Evolutionary conservation across 2,113 vertebrate species (phyloP), one percentile per base, ranked within the genome.

Genomic region (Aspiorhynchus laticeps): DNA sequence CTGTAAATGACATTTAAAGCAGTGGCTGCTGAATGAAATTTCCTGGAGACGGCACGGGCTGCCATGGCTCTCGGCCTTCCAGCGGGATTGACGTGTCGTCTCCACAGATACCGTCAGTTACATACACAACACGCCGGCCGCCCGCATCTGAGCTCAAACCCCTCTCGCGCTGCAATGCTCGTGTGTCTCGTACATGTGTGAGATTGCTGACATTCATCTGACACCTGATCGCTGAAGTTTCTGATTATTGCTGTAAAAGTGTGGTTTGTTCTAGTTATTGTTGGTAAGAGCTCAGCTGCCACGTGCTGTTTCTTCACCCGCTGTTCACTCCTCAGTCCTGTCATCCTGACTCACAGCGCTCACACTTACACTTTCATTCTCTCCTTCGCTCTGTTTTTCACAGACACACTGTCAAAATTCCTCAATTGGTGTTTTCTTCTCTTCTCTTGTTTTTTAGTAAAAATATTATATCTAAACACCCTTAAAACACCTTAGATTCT

Each of bases 1-100:
- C 71, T 63, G 84, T 48, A 7, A 88, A 90, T 89, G 90, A 89
- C 90, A 90, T 90, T 88, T 89, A 84, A 92, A 92, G 85, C 85
- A 86, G 90, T 69, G 59, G 83, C 86, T 85, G 74, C 63, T 76
- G 88, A 91, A 87, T 67, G 31, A 53, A 31, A 85, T 80, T 74
- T 85, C 61, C 48, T 84, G 31, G 21, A 86, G 87, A 84, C 15
- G 82, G 76, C 76, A 51, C 85, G 69, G 85, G 63, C 8, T 74
- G 28, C 28, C 9, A 15, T 14, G 71, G 53, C 71, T 82, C 65
- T 82, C 10, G 14, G n/a, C 28, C 79, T 87, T 76, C 41, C 78
- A 48, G 85, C 19, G 73, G 85, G 85, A 61, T 63, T 74, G 85
- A 46, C 77, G 26, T 9, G 15, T 38, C 61, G 61, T 65, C 38